These are phyloP conservation scores for Nephila pilipes DNA, from an alignment of 1,140 invertebrate genomes.

Conservation along the genomic window DNA sequence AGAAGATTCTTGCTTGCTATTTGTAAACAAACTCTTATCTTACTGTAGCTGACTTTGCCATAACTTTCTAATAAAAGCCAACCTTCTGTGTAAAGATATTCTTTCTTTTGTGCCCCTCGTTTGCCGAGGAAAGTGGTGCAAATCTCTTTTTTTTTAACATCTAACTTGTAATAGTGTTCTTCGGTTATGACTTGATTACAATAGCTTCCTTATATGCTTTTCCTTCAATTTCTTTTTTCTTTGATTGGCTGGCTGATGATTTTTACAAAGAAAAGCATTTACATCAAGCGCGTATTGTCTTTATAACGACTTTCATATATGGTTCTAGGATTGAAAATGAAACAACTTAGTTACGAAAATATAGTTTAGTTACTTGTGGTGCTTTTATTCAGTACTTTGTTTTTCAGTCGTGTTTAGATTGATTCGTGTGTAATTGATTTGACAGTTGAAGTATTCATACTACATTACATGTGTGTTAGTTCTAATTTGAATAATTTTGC, in stretches of 20 bases:
- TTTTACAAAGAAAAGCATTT: neutral
- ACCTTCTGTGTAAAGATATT: constrained; percentile 47
- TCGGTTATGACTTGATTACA: constrained; percentile 31
- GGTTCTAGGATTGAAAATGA: neutral
- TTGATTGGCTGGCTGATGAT: neutral
- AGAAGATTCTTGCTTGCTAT: constrained; percentile 6
- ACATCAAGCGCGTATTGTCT: constrained; percentile 28
- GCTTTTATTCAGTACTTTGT: neutral
- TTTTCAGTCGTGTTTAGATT: neutral
- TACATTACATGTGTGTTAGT: no score
- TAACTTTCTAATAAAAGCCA: constrained; percentile 65
- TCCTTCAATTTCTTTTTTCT: neutral
- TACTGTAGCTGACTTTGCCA: constrained; percentile 40
- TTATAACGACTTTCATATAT: neutral
- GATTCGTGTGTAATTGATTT: no score
- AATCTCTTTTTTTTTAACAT: constrained; percentile 27
- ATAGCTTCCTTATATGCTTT: neutral
- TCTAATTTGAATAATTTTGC: no score
- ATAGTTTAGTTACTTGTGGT: no score
- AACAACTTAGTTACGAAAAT: neutral
- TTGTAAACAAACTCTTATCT: constrained; percentile 63
- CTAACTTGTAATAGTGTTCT: neutral
- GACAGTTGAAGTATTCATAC: no score
- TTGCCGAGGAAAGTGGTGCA: constrained; percentile 40
- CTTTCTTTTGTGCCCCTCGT: constrained; percentile 16